A percentile compares a stretch with the other conserved stretches of the same genome.
Evolutionary conservation across 2,113 vertebrate species (phyloP).

Genomic region (Bujurquina vittata): DNA sequence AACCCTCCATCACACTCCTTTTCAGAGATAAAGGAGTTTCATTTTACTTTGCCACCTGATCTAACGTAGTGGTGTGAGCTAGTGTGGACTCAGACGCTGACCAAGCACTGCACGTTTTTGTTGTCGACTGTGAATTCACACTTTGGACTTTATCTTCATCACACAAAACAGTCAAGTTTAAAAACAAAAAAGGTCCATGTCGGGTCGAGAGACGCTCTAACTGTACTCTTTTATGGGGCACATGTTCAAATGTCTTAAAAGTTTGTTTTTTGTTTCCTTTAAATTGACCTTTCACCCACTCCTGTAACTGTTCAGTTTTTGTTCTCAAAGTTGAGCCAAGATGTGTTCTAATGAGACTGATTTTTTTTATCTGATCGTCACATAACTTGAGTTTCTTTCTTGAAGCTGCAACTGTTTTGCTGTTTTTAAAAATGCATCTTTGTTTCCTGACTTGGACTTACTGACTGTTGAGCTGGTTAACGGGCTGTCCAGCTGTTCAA

Average conservation of each 20-base stretch:
- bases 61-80: conserved; percentile 9
- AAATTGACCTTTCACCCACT: background rate
- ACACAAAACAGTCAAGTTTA: background rate
- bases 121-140: background rate
- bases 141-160: background rate
- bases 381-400: background rate
- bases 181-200: background rate
- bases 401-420: background rate
- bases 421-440: background rate
- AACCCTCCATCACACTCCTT: background rate
- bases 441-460: conserved; percentile 10
- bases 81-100: conserved; percentile 8
- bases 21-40: background rate
- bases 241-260: conserved; percentile 42
- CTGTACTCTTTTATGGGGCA: conserved; percentile 13
- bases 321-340: background rate
- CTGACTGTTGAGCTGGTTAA: conserved; percentile 35
- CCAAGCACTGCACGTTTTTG: background rate
- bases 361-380: background rate
- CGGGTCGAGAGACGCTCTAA: background rate
- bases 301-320: background rate
- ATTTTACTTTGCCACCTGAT: background rate
- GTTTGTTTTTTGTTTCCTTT: background rate
- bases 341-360: background rate
- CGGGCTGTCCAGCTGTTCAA: conserved; percentile 48